These are phyloP conservation scores for Morone saxatilis DNA, from an alignment of 2,113 vertebrate genomes.

Conservation along the genomic window DNA sequence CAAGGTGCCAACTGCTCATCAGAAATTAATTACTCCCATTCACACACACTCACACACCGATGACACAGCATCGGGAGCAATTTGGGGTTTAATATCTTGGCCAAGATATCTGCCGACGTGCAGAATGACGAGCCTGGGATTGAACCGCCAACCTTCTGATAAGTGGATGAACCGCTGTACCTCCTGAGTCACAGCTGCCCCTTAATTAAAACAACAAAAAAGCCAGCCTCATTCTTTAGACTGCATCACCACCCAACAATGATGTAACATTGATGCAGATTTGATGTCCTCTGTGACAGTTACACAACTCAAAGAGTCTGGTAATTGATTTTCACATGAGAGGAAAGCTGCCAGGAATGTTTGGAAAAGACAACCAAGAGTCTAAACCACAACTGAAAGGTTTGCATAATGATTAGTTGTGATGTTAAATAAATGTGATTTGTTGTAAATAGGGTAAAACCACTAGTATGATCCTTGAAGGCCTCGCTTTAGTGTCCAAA, in stretches of 20 bases:
- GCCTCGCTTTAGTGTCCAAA: not conserved
- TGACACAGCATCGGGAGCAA: too few species aligned
- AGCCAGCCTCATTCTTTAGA: not conserved
- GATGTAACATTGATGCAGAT: not conserved
- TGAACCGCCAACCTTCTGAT: too few species aligned
- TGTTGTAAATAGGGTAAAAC: not conserved
- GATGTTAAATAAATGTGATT: not conserved
- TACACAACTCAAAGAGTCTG: not conserved
- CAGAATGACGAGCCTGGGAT: too few species aligned
- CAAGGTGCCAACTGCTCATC: too few species aligned
- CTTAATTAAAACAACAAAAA: too few species aligned
- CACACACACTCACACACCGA: too few species aligned
- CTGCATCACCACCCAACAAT: not conserved
- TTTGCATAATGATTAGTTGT: not conserved
- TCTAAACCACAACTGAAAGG: not conserved
- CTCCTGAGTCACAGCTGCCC: too few species aligned
- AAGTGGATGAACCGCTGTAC: too few species aligned
- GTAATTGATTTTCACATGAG: conserved; percentile 11
- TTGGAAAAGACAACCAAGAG: not conserved
- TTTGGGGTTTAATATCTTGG: too few species aligned
- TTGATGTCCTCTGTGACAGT: not conserved
- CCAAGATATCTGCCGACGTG: too few species aligned
- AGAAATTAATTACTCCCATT: too few species aligned
- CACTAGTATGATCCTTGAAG: not conserved
- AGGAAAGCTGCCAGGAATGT: not conserved